These are phyloP conservation scores for Parnassius smintheus DNA, from an alignment of 2,888 invertebrate genomes.

Conservation along the genomic window DNA sequence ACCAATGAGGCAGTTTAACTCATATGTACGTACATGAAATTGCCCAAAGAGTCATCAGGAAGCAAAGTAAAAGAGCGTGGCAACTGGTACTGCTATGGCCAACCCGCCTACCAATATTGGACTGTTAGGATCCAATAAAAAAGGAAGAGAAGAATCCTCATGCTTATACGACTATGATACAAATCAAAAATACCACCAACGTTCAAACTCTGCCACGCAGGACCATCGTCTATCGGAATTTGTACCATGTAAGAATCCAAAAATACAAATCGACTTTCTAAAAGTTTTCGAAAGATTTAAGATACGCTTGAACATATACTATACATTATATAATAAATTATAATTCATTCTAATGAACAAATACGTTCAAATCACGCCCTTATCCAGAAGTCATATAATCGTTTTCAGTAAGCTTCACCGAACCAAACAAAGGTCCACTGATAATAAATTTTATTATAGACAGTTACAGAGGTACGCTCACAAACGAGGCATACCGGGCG, in stretches of 20 bases:
- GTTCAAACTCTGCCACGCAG: background rate
- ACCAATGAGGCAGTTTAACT: too few species aligned
- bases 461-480: constrained; percentile 23
- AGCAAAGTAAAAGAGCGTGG: too few species aligned
- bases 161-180: too few species aligned
- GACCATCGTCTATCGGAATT: too few species aligned
- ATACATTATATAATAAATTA: constrained; percentile 19
- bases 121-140: too few species aligned
- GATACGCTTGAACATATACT: constrained; percentile 7
- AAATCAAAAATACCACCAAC: background rate
- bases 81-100: too few species aligned
- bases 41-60: too few species aligned
- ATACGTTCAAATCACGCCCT: constrained; percentile 16
- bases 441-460: constrained; percentile 27
- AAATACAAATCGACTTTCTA: background rate
- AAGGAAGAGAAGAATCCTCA: too few species aligned
- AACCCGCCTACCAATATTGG: too few species aligned
- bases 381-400: constrained; percentile 18
- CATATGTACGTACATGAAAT: too few species aligned
- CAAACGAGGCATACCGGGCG: constrained; percentile 22
- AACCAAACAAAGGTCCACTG: constrained; percentile 21
- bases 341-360: constrained; percentile 16
- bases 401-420: constrained; percentile 18
- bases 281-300: constrained; percentile 12
- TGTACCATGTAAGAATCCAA: background rate